Evolutionary conservation across 2,888 invertebrate genomes (phyloP), one percentile per base, ranked within the genome.

Genomic region (Pheosia tremula): DNA sequence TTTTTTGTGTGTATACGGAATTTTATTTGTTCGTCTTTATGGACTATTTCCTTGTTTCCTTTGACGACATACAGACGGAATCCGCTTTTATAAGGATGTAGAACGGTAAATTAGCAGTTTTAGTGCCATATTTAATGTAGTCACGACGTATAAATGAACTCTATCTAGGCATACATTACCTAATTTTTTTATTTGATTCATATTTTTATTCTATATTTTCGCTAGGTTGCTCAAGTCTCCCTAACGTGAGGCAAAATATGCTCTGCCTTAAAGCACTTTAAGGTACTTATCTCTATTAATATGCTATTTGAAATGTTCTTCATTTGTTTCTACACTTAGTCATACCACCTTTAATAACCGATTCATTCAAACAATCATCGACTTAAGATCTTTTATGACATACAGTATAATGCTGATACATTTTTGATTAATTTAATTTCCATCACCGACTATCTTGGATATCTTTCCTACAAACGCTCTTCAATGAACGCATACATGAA

Each of bases 41-140:
- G 47, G 59, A 53, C 60, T 53, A 52, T 38, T 69, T 72, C 72
- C 64, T 68, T 68, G 61, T 72, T 64, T 55, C 36, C 0, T 55
- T 56, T 56, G 56, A 56, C 24, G 56, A 56, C 56, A 56, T 56
- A 41, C 37, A 10, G 9, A 39, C 6, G 13, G 10, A 7, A 55
- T 58, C 4, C 57, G 56, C 59, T 61, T 62, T 61, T 41, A 38
- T 52, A 59, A 64, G 53, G 49, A 71, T 66, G 52, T 52, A 8
- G 24, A 54, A 9, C 11, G 38, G n/a, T 41, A 39, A 37, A 11
- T 54, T 54, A 0, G 10, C 3, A 4, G 10, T 38, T 38, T 13
- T 38, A 3, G n/a, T 54, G 6, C 0, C 7, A 56, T 13, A 41
- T 39, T 56, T 41, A 53, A 53, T 53, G 10, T 53, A 5, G 53